Conservation (phyloP, 2,888 invertebrate genomes). For the Crematogaster levior region DNA sequence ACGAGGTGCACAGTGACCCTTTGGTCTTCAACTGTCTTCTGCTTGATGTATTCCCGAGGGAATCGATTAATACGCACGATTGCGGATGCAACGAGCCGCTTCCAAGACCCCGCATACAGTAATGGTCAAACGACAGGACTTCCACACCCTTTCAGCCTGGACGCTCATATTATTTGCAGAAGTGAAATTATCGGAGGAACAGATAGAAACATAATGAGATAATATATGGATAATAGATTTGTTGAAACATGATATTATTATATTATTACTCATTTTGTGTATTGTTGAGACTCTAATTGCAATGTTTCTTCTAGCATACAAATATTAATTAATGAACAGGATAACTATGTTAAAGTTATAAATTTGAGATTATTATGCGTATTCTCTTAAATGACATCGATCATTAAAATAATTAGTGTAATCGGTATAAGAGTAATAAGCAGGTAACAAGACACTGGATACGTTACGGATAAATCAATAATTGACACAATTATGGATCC, state of each 20-base stretch:
- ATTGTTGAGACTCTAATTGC: background rate
- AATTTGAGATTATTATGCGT: slow-evolving; percentile 10
- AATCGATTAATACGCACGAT: slow-evolving; percentile 62
- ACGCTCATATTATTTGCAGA: slow-evolving; percentile 10
- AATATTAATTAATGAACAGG: slow-evolving; percentile 12
- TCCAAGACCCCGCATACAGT: slow-evolving; percentile 27
- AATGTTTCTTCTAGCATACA: background rate
- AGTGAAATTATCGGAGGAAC: slow-evolving; percentile 4
- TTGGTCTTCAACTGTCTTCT: slow-evolving; percentile 50
- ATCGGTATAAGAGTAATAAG: slow-evolving; percentile 2
- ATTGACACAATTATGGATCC: slow-evolving; percentile 12
- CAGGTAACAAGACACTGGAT: background rate
- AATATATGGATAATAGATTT: background rate
- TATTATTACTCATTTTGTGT: background rate
- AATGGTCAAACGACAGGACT: slow-evolving; percentile 43
- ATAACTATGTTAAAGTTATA: background rate
- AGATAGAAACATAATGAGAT: background rate
- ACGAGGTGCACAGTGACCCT: slow-evolving; percentile 50
- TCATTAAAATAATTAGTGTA: slow-evolving; percentile 21
- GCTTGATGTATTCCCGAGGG: slow-evolving; percentile 49
- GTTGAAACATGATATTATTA: slow-evolving; percentile 3
- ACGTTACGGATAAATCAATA: slow-evolving; percentile 27
- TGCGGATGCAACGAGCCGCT: slow-evolving; percentile 54
- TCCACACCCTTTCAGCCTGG: slow-evolving; percentile 24
- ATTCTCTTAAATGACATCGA: slow-evolving; percentile 19